Base-by-base conservation (phyloP, 2,113 vertebrate species). In the Tenebrosternarchus preto region DNA sequence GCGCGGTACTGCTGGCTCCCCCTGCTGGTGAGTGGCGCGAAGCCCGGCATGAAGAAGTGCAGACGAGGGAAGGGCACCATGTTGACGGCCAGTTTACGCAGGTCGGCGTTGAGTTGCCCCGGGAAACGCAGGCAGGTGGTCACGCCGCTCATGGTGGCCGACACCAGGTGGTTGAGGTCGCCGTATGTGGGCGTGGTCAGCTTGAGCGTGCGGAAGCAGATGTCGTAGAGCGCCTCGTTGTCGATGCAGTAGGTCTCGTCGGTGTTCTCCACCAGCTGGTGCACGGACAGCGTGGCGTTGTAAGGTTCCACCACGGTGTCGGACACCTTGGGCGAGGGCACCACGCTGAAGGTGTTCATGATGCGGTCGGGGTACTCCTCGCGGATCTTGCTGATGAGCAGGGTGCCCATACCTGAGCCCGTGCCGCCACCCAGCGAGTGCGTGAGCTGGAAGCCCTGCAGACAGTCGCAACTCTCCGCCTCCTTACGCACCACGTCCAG, bases 1-100 rank as follows among this genome's bases (percentile, higher is more conserved):
- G 93, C 24, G 4, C 92, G 91, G 71, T 94, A 94, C 88, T 94
- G 93, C 88, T 94, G 93, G 86, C 92, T 93, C 36, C 93, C 93
- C 68, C 92, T 88, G 91, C 93, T 94, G 84, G 93, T 94, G 82
- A 94, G 92, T 0, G 93, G 93, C 33, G 93, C 93, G 0, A 94
- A 94, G 27, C 93, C 93, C 0, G 93, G 93, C 93, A 94, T 94
- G 90, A 94, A 94, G 89, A 94, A 93, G 88, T 94, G 93, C 31
- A 94, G 87, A n/a, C 93, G 92, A 1, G 93, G 93, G 89, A 94
- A 94, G 82, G 93, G 93, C 81, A 94, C 93, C 93, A 94, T 94
- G 90, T 94, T 94, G 71, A 94, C 93, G 0, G 93, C 93, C 5
- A 94, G 86, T 73, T 94, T 94, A 59, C 93, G 93, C 53, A 94